These are phyloP conservation scores for Halictus ligatus DNA, from an alignment of 2,888 invertebrate species.

Conservation along the genomic window DNA sequence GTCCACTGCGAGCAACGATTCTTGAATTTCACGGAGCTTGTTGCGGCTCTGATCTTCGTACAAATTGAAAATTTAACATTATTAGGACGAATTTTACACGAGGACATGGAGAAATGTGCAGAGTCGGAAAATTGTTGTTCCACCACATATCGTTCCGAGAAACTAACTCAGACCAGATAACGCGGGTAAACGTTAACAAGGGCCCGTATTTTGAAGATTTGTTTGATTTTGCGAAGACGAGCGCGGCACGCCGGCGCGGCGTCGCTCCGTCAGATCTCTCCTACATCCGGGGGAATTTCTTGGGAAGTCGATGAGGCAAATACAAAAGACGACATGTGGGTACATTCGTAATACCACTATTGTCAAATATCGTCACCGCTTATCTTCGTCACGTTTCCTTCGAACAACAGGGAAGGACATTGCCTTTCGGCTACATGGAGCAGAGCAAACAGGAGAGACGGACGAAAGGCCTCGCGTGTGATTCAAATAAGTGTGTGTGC, in stretches of 20 bases:
- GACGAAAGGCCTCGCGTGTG: conserved; percentile 41
- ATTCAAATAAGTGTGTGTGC: conserved; percentile 40
- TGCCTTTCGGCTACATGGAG: conserved; percentile 55
- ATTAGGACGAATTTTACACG: too few relatives aligned
- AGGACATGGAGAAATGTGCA: too few relatives aligned
- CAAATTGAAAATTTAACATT: too few relatives aligned
- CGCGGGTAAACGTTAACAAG: neutral
- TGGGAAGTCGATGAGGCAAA: conserved; percentile 57
- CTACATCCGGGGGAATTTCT: conserved; percentile 64
- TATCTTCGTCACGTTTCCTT: conserved; percentile 67
- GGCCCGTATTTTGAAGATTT: conserved; percentile 6
- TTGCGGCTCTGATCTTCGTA: too few relatives aligned
- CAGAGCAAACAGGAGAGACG: conserved; percentile 59
- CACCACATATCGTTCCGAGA: neutral
- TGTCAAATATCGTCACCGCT: conserved; percentile 77
- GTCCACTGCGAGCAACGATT: too few relatives aligned
- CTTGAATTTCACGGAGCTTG: too few relatives aligned
- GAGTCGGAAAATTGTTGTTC: neutral
- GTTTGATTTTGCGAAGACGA: conserved; percentile 36
- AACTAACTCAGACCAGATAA: neutral
- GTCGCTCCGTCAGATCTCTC: conserved; percentile 30
- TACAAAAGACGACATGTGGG: conserved; percentile 57
- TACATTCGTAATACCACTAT: conserved; percentile 54
- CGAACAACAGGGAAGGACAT: conserved; percentile 40
- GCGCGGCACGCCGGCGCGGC: neutral